Evolutionary conservation across 2,113 vertebrate genomes (phyloP).

Genomic region (Peromyscus californicus): DNA sequence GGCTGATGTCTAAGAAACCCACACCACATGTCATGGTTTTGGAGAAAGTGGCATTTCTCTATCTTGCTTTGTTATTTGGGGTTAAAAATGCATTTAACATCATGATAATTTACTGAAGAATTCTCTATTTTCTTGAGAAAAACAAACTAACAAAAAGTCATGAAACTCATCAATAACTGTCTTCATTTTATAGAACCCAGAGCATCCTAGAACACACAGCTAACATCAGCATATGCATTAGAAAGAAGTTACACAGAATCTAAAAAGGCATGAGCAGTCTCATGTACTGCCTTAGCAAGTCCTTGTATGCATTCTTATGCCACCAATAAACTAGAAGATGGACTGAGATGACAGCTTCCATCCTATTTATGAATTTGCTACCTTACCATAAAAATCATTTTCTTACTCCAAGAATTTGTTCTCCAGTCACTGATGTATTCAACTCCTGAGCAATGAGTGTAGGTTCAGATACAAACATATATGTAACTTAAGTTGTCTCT

Average conservation of each 20-base stretch:
- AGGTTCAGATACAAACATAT: neutral
- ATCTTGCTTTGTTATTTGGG: neutral
- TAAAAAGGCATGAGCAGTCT: neutral
- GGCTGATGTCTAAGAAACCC: neutral
- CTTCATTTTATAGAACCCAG: neutral
- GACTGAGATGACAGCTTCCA: neutral
- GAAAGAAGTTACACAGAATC: neutral
- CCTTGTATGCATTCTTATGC: neutral
- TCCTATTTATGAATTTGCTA: neutral
- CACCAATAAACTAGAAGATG: neutral
- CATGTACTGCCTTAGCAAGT: too few species aligned
- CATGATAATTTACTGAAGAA: neutral
- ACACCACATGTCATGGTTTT: neutral
- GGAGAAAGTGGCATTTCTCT: neutral
- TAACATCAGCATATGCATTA: too few species aligned
- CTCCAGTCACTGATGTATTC: neutral
- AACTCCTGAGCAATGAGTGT: neutral
- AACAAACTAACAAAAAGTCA: neutral
- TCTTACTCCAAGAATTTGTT: neutral
- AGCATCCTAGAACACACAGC: fast-evolving
- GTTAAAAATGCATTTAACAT: neutral
- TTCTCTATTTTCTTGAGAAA: neutral
- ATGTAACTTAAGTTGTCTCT: neutral
- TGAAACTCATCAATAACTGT: too few species aligned
- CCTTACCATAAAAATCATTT: neutral